These are phyloP conservation scores for Python bivittatus DNA, from an alignment of 2,113 vertebrate genomes.

Conservation along the genomic window DNA sequence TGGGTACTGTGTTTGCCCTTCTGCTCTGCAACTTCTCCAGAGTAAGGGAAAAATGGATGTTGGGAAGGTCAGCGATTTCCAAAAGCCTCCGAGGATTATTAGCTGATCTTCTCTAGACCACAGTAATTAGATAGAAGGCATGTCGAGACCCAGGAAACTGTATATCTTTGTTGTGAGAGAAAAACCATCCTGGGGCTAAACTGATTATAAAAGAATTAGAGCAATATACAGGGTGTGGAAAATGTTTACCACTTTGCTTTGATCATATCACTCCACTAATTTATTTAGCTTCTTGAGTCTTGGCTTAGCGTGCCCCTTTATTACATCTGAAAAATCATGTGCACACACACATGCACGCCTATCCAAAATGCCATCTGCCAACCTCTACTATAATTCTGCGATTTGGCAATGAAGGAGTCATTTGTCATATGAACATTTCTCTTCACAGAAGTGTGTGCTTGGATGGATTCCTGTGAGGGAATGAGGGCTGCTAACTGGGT, in stretches of 20 bases:
- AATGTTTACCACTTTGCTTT: background rate
- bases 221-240: background rate
- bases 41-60: background rate
- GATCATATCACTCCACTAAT: background rate
- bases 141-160: background rate
- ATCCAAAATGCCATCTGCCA: slow-evolving; percentile 38
- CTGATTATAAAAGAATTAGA: slow-evolving; percentile 31
- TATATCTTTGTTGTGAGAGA: background rate
- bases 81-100: background rate
- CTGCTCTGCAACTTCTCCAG: background rate
- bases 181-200: background rate
- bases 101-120: background rate
- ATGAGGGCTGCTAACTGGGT: background rate
- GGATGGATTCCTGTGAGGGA: background rate
- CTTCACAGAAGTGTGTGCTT: background rate
- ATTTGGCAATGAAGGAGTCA: slow-evolving; percentile 44
- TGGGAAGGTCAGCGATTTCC: background rate
- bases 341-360: background rate
- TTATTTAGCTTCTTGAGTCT: background rate
- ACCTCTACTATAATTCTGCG: slow-evolving; percentile 53
- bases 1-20: too few species aligned
- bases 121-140: background rate
- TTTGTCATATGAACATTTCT: background rate
- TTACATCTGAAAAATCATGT: background rate
- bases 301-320: background rate